phyloP scores from a whole-genome alignment of 2,797 vertebrate species.

The Leucoraja ocellata region DNA sequence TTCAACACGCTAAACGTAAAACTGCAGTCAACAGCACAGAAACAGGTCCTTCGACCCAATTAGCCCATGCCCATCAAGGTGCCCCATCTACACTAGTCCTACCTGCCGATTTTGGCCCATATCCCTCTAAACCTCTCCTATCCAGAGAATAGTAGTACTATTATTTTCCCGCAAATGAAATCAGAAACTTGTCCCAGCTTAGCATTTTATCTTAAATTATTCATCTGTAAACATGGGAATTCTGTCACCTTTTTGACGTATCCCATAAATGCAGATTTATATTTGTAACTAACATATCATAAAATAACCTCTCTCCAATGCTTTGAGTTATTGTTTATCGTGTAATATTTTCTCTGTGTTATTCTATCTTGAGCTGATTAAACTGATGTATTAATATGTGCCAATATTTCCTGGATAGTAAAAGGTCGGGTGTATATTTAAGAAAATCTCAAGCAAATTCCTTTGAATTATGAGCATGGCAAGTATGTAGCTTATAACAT shows the following conservation, averaged over 20 bases:
- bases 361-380: not conserved
- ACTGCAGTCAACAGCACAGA: not conserved
- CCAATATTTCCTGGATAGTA: not conserved
- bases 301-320: not conserved
- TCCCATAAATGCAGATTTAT: not conserved
- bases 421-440: not conserved
- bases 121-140: too few relatives aligned
- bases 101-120: too few relatives aligned
- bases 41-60: too few relatives aligned
- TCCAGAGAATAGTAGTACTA: not conserved
- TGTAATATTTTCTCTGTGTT: not conserved
- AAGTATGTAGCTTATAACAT: not conserved
- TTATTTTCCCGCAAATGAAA: not conserved
- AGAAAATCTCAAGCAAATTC: conserved; percentile 19
- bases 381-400: not conserved
- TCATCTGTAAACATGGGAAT: not conserved
- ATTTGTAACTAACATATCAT: not conserved
- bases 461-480: not conserved
- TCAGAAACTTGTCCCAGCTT: not conserved
- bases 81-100: too few relatives aligned
- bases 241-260: not conserved
- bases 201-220: not conserved
- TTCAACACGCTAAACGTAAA: not conserved
- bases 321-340: not conserved
- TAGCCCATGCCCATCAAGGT: too few relatives aligned